Evolutionary conservation across 2,797 vertebrate species (phyloP).

Genomic region (Takifugu rubripes): DNA sequence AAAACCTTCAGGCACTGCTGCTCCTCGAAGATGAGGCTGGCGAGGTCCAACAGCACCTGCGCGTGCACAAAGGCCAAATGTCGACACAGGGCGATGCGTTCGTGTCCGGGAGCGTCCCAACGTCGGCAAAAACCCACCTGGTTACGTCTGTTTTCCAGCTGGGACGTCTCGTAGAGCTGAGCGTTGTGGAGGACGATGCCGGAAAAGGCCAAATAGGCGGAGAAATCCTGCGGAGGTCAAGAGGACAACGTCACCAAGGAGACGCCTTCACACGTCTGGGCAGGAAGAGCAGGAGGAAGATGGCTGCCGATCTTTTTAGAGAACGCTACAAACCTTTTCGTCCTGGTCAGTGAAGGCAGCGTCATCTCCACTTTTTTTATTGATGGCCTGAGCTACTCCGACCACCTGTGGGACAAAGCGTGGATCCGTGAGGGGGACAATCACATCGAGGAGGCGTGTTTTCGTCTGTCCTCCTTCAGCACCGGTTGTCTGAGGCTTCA

Average conservation of each 20-base stretch:
- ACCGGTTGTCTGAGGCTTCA: too few species aligned
- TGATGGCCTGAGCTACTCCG: constrained; percentile 96
- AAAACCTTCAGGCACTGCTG: constrained; percentile 93
- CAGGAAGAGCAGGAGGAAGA: neutral
- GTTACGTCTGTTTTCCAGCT: constrained; percentile 92
- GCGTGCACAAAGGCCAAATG: constrained; percentile 4
- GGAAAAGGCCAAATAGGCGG: constrained; percentile 91
- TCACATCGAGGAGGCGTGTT: too few species aligned
- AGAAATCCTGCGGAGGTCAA: constrained; percentile 82
- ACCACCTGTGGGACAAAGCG: constrained; percentile 79
- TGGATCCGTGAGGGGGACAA: too few species aligned
- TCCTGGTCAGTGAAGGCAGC: constrained; percentile 94
- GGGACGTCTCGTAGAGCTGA: constrained; percentile 91
- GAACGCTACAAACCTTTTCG: constrained; percentile 76
- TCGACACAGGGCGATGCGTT: too few species aligned
- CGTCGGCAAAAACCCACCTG: constrained; percentile 66
- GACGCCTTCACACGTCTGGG: neutral
- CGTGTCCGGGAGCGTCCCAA: too few species aligned
- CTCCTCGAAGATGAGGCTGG: constrained; percentile 96
- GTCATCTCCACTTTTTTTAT: constrained; percentile 88
- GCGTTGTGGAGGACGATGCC: constrained; percentile 97
- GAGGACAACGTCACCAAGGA: neutral
- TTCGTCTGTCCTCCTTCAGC: too few species aligned
- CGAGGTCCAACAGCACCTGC: constrained; percentile 92
- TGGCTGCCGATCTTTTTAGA: neutral